Evolutionary conservation across 1,140 invertebrate genomes (phyloP).

Genomic region (Chironomus striatipennis): DNA sequence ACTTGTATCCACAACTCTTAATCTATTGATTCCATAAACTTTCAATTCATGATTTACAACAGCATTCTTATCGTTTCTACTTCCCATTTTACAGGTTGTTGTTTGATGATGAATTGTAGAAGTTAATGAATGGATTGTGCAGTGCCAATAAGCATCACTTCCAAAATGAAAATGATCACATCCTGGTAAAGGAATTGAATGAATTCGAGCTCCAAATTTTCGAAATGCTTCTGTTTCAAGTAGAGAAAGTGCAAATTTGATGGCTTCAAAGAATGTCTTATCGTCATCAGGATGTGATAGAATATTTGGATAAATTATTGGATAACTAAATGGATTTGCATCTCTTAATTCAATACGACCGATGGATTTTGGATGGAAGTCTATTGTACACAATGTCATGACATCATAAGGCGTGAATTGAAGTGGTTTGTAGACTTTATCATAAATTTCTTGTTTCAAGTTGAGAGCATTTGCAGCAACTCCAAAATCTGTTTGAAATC

Average conservation of each 20-base stretch:
- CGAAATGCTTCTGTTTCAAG: conserved; percentile 43
- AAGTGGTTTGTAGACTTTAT: conserved; percentile 47
- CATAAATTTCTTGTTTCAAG: conserved; percentile 49
- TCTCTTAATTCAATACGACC: conserved; percentile 35
- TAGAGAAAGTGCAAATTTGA: conserved; percentile 40
- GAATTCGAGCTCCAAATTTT: conserved; percentile 30
- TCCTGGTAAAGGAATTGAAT: not conserved
- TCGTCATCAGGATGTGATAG: conserved; percentile 59
- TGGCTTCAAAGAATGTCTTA: conserved; percentile 55
- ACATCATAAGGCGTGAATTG: conserved; percentile 44
- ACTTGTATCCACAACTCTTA: conserved; percentile 62
- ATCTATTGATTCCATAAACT: conserved; percentile 32
- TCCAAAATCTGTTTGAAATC: conserved; percentile 55
- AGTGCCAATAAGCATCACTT: conserved; percentile 36
- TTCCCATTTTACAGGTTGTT: conserved; percentile 41
- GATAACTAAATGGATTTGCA: conserved; percentile 39
- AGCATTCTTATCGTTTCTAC: conserved; percentile 32
- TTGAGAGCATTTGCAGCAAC: conserved; percentile 38
- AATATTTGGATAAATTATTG: conserved; percentile 70
- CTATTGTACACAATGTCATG: conserved; percentile 59
- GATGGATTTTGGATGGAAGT: conserved; percentile 46
- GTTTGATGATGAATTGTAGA: conserved; percentile 36
- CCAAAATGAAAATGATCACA: conserved; percentile 24
- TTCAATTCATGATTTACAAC: conserved; percentile 38
- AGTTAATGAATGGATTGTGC: conserved; percentile 31